These are phyloP conservation scores for Mus spretus DNA, from an alignment of 2,797 vertebrate species.

Conservation along the genomic window DNA sequence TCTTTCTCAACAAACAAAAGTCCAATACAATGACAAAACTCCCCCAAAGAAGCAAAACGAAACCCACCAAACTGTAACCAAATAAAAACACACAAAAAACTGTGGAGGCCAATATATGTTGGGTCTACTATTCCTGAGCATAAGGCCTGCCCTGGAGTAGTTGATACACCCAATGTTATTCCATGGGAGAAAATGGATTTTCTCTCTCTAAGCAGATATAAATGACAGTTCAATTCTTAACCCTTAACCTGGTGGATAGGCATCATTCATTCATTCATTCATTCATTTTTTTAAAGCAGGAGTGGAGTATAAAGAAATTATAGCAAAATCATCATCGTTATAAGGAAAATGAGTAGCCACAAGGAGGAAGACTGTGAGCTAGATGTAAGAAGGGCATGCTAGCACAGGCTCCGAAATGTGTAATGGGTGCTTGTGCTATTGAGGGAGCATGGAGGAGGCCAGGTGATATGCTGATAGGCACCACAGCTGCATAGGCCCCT, in stretches of 20 bases:
- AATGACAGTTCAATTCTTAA: background rate
- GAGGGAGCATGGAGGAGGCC: background rate
- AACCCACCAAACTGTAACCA: background rate
- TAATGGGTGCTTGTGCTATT: no score
- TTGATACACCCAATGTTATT: background rate
- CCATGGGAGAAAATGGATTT: background rate
- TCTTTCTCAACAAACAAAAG: background rate
- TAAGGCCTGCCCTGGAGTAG: background rate
- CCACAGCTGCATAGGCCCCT: background rate
- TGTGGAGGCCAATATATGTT: background rate
- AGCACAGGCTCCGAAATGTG: background rate
- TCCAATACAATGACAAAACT: background rate
- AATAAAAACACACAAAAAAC: background rate
- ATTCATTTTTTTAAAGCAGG: background rate
- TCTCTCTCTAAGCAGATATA: background rate
- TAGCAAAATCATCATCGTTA: background rate
- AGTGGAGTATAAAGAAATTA: background rate
- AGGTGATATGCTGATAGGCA: background rate
- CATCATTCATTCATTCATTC: background rate
- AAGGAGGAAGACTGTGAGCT: no score
- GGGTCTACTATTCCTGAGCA: background rate
- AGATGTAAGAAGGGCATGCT: background rate
- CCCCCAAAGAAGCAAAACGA: background rate
- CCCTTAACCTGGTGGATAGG: background rate
- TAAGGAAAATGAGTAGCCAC: background rate